Base-by-base conservation (phyloP, 2,113 vertebrate species). In the Crotalus tigris region DNA sequence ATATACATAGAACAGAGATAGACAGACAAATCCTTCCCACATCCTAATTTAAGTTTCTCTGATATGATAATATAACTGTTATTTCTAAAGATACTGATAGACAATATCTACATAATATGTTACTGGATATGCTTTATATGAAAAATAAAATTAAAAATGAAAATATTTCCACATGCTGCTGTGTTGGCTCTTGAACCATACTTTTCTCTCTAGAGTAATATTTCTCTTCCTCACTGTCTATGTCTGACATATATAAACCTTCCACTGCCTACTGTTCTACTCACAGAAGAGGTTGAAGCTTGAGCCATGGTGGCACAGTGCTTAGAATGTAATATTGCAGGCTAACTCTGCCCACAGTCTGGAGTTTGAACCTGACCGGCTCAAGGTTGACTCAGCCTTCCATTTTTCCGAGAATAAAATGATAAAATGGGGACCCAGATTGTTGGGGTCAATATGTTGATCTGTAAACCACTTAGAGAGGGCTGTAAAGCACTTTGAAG, bases 91-190 rank as follows among this genome's bases (percentile, higher is more conserved):
- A 92, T 86, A 94, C n/a, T 93, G 61, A 26, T 92, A 19, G 4
- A 21, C 55, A 21, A 17, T 88, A 87, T 53, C n/a, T 75, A 54
- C 92, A 95, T 94, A 95, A 94, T 87, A 85, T 81, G 91, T 93
- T 94, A 89, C 44, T 94, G 95, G 94, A 90, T 87, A 91, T 26
- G 46, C 7, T 90, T 29, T 44, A 24, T 85, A 57, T 91, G 23
- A 53, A 87, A 58, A 33, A 44, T 10, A 46, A 91, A 49, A 86
- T 59, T 44, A 49, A 57, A 91, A 54, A 85, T 55, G 64, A 69
- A 69, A 29, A 33, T n/a, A 61, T 69, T 69, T 69, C 12, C n/a
- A 75, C 64, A 75, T 15, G 64, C 29, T 69, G 64, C n/a, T 75
- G 1, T 75, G 64, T 15, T 75, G 5, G 13, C 12, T 33, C n/a